A percentile compares a stretch with the other conserved stretches of the same genome.
Evolutionary conservation across 1,140 invertebrate genomes (phyloP).

Genomic region (Scaptomyza graminum): DNA sequence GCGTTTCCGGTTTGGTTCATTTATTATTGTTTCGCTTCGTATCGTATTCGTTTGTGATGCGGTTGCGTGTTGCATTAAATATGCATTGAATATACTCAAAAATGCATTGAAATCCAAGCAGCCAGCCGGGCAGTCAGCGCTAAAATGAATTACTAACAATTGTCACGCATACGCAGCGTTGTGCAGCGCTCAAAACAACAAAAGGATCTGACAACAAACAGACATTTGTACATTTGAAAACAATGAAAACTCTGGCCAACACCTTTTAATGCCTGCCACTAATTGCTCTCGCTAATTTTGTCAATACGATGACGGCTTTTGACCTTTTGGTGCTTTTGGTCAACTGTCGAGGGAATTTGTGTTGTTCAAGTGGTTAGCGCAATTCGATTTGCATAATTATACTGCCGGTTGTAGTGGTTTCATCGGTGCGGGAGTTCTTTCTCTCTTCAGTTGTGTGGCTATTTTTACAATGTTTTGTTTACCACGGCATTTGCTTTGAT

Average conservation of each 20-base stretch:
- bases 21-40: constrained; percentile 21
- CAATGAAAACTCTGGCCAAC: constrained; percentile 17
- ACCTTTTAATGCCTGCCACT: constrained; percentile 29
- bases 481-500: constrained; percentile 32
- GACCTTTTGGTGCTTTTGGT: constrained; percentile 53
- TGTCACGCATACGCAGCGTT: constrained; percentile 58
- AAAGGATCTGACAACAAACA: neutral
- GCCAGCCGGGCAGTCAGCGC: neutral
- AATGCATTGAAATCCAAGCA: constrained; percentile 67
- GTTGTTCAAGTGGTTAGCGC: constrained; percentile 23
- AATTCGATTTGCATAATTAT: constrained; percentile 75
- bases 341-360: constrained; percentile 1
- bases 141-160: constrained; percentile 46
- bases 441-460: constrained; percentile 24
- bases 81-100: constrained; percentile 68
- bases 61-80: constrained; percentile 69
- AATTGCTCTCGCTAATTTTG: constrained; percentile 16
- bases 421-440: neutral
- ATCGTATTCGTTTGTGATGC: neutral
- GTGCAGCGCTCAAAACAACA: neutral
- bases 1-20: constrained; percentile 42
- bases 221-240: neutral
- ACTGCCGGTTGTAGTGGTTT: neutral
- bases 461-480: constrained; percentile 54
- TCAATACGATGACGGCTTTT: constrained; percentile 44